Percentiles rank a stretch among this genome's conserved stretches.
phyloP scores from a whole-genome alignment of 2,113 vertebrate species.

The Verasper variegatus region DNA sequence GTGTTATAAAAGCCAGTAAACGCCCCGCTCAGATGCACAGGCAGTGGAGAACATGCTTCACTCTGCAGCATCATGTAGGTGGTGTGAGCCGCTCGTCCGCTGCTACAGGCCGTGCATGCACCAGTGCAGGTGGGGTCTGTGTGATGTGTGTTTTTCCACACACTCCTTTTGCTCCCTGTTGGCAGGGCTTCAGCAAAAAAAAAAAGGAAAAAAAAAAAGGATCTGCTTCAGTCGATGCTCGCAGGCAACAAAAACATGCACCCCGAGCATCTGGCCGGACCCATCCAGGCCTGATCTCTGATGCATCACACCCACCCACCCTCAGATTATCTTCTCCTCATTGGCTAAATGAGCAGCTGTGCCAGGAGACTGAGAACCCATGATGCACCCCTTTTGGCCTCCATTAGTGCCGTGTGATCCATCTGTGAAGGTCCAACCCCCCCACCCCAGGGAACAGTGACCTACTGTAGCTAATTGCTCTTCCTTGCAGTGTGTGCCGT shows the following conservation, averaged over 20 bases:
- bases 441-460: slow-evolving; percentile 63
- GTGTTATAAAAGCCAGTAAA: slow-evolving; percentile 12
- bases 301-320: slow-evolving; percentile 16
- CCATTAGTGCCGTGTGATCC: slow-evolving; percentile 75
- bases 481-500: slow-evolving; percentile 48
- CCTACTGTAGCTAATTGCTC: slow-evolving; percentile 69
- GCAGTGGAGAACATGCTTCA: background rate
- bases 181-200: slow-evolving; percentile 7
- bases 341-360: slow-evolving; percentile 76
- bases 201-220: too few relatives aligned
- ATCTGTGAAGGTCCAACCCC: slow-evolving; percentile 61
- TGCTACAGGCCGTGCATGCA: background rate
- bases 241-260: slow-evolving; percentile 28
- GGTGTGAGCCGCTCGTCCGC: background rate
- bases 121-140: slow-evolving; percentile 34
- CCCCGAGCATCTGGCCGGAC: slow-evolving; percentile 55
- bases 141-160: slow-evolving; percentile 1
- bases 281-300: slow-evolving; percentile 57
- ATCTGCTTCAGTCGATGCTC: background rate
- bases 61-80: background rate
- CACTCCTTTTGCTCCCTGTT: background rate
- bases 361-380: slow-evolving; percentile 67
- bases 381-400: slow-evolving; percentile 69
- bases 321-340: slow-evolving; percentile 50
- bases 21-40: background rate